Evolutionary conservation across 2,888 invertebrate species (phyloP).

Genomic region (Dryobotodes eremita): DNA sequence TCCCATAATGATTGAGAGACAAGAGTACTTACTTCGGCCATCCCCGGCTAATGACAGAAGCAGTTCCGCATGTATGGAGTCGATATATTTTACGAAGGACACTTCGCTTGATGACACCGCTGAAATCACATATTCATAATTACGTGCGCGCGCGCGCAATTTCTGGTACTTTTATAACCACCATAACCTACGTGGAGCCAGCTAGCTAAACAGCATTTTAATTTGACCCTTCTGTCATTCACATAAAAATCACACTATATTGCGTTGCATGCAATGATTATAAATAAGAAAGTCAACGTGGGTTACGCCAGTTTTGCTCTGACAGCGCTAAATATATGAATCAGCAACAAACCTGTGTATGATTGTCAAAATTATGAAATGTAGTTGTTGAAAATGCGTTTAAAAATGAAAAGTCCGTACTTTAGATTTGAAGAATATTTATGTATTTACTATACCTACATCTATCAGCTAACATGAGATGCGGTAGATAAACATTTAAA

Average conservation of each 20-base stretch:
- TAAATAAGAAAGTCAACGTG: not conserved
- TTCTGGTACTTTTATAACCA: too few species aligned
- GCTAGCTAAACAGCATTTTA: too few species aligned
- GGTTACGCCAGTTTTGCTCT: constrained; percentile 12
- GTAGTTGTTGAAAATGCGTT: constrained; percentile 22
- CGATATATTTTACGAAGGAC: too few species aligned
- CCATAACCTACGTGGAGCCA: too few species aligned
- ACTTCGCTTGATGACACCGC: too few species aligned
- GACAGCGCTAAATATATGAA: not conserved
- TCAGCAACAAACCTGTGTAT: not conserved
- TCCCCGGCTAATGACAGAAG: too few species aligned
- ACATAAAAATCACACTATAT: not conserved
- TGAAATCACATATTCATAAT: too few species aligned
- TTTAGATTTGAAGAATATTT: constrained; percentile 29
- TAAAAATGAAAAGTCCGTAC: constrained; percentile 26
- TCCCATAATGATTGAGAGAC: too few species aligned
- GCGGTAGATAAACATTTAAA: too few species aligned
- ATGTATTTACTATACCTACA: not conserved
- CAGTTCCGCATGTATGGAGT: too few species aligned
- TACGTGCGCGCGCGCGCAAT: too few species aligned
- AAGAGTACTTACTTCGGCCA: too few species aligned
- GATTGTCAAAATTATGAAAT: constrained; percentile 8
- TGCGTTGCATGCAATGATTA: not conserved
- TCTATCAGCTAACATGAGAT: not conserved
- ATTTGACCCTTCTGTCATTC: not conserved